Conservation (phyloP, 2,797 vertebrate genomes). For the Erethizon dorsatum region DNA sequence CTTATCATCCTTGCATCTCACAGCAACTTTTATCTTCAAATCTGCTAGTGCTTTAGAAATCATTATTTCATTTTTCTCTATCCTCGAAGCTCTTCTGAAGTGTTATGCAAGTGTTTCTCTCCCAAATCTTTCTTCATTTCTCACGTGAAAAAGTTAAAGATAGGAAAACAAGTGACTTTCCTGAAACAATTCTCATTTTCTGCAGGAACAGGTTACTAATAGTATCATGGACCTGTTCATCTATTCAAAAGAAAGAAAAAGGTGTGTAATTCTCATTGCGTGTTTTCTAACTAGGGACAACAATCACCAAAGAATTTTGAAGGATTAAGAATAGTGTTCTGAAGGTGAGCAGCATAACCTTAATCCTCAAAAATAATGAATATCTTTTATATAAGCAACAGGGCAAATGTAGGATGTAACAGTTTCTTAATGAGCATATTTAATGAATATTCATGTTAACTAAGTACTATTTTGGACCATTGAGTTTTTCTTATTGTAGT, state of each 20-base stretch:
- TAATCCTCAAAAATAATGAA: not conserved
- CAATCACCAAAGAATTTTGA: not conserved
- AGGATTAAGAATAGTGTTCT: not conserved
- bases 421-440: conserved; percentile 20
- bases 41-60: conserved; percentile 71
- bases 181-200: conserved; percentile 54
- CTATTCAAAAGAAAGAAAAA: not conserved
- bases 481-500: not conserved
- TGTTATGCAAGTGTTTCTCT: conserved; percentile 55
- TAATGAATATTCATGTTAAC: not conserved
- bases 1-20: conserved; percentile 69
- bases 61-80: conserved; percentile 79
- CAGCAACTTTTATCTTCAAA: conserved; percentile 70
- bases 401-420: not conserved
- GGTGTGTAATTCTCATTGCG: not conserved
- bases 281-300: not conserved
- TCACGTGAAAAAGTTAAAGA: conserved; percentile 60
- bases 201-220: not conserved
- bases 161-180: conserved; percentile 59
- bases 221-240: not conserved
- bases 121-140: conserved; percentile 74
- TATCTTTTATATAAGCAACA: not conserved
- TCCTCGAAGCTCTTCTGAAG: conserved; percentile 51
- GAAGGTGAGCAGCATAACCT: not conserved
- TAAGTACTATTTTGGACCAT: not conserved